Evolutionary conservation across 2,888 invertebrate species (phyloP).

Genomic region (Cosmopolites sordidus): DNA sequence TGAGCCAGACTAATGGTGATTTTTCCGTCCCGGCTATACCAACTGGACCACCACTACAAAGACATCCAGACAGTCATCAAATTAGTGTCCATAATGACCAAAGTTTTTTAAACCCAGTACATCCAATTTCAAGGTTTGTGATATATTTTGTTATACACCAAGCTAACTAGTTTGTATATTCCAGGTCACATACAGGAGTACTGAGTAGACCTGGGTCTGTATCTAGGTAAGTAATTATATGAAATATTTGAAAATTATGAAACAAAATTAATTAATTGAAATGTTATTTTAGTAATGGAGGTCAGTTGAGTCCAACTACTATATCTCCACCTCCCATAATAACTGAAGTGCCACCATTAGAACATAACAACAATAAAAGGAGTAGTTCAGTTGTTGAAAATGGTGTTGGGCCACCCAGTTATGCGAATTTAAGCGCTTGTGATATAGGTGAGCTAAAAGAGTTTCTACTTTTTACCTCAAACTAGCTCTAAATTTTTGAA

Average conservation of each 20-base stretch:
- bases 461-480: too few species aligned
- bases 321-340: slow-evolving; percentile 37
- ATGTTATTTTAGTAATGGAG: slow-evolving; percentile 38
- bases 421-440: slow-evolving; percentile 46
- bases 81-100: slow-evolving; percentile 22
- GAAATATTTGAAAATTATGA: too few species aligned
- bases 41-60: slow-evolving; percentile 46
- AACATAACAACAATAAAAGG: slow-evolving; percentile 54
- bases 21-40: slow-evolving; percentile 37
- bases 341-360: slow-evolving; percentile 41
- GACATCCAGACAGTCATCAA: slow-evolving; percentile 34
- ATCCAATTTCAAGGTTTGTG: slow-evolving; percentile 14
- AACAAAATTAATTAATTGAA: too few species aligned
- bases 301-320: slow-evolving; percentile 43
- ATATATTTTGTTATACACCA: not conserved
- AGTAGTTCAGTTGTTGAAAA: slow-evolving; percentile 36
- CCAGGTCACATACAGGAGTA: slow-evolving; percentile 18
- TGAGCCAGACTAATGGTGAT: slow-evolving; percentile 26
- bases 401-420: slow-evolving; percentile 33
- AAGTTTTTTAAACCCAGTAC: slow-evolving; percentile 14
- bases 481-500: too few species aligned
- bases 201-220: slow-evolving; percentile 38
- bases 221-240: slow-evolving; percentile 20
- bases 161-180: slow-evolving; percentile 2
- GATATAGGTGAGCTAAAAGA: not conserved